Evolutionary conservation across 2,888 invertebrate genomes (phyloP), one percentile per base, ranked within the genome.

Genomic region (Drosophila melanocephala): DNA sequence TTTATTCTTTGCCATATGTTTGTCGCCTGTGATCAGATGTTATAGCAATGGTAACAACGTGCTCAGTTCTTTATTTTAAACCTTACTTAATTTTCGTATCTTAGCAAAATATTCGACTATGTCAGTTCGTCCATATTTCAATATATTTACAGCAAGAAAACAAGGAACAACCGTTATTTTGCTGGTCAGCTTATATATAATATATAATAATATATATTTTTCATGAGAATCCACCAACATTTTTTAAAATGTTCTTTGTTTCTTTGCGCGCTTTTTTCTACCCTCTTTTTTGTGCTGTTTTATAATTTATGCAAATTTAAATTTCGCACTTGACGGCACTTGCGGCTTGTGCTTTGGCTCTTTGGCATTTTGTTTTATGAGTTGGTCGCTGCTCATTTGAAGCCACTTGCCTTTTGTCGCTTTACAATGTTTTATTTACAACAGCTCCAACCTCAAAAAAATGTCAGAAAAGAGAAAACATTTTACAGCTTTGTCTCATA

Each of bases 261-360:
- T 65, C 68, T 64, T 61, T 79, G 26, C 3, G 33, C 28, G 50
- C 12, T 19, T 61, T 65, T 69, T 55, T 47, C 30, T 47, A n/a
- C 35, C 37, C 35, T 61, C 37, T 28, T 72, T 75, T 76, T 74
- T 68, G 30, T 53, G 72, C 72, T 77, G 62, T 71, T 80, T 70
- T 74, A 87, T 84, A 85, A 85, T 87, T 85, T 87, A 85, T 85
- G 87, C 84, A 85, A 85, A 84, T 85, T 87, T 85, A 84, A 81
- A 85, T 87, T 85, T 85, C 83, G 79, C 85, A 87, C 85, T 85
- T 85, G 85, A 85, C 85, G 85, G 87, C 85, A 85, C 85, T 83
- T 79, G 87, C 65, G 85, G 77, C 76, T 72, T 58, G 62, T 51
- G 51, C 77, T 62, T 77, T 79, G 75, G 47, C 71, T 71, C 71